phyloP scores from a whole-genome alignment of 1,140 invertebrate genomes.

The Caenorhabditis inopinata region DNA sequence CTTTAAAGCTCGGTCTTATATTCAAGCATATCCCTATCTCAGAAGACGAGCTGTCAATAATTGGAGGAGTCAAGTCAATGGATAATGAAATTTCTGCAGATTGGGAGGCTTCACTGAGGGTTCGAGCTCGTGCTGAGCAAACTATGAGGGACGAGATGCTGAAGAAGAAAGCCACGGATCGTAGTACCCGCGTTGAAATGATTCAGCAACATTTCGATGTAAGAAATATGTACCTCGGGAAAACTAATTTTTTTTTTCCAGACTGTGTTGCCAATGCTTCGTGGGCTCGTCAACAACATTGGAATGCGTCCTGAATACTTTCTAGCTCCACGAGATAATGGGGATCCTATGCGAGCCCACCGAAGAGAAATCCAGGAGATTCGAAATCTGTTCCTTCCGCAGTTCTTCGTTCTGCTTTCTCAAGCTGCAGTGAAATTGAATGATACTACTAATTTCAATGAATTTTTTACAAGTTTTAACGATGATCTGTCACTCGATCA shows the following conservation, averaged over 20 bases:
- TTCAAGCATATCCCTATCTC: background rate
- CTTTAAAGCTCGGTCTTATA: background rate
- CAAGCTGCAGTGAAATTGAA: background rate
- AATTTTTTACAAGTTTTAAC: background rate
- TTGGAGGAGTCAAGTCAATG: background rate
- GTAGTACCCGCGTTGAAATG: background rate
- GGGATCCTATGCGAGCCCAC: background rate
- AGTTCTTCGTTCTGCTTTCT: background rate
- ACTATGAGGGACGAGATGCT: background rate
- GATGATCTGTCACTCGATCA: background rate
- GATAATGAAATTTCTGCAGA: background rate
- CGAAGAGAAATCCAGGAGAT: background rate
- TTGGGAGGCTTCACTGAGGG: background rate
- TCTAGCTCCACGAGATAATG: background rate
- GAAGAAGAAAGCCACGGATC: background rate
- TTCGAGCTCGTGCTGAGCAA: constrained; percentile 5
- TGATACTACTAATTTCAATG: background rate
- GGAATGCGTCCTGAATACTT: background rate
- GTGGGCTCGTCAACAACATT: background rate
- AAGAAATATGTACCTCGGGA: too few relatives aligned
- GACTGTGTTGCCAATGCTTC: background rate
- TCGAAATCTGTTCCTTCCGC: background rate
- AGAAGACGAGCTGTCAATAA: background rate
- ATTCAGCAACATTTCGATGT: constrained; percentile 1
- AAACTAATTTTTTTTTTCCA: background rate